Conservation (phyloP, 1,140 invertebrate genomes). For the Atopsyche davidsoni region DNA sequence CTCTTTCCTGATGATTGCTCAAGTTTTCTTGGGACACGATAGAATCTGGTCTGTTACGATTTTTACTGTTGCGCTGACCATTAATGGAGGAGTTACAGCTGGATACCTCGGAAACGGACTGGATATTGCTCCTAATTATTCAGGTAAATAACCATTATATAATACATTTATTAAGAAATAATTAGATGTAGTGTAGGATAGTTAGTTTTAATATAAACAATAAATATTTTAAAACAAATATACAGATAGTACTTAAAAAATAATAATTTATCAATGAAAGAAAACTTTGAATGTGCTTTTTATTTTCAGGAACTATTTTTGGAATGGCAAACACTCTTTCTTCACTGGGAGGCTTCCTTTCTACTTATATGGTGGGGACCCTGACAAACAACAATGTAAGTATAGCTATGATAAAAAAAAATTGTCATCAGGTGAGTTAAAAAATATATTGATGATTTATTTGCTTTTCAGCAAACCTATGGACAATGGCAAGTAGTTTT, state of each 20-base stretch:
- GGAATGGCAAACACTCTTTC: slow-evolving; percentile 86
- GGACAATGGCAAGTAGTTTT: slow-evolving; percentile 80
- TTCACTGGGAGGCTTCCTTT: slow-evolving; percentile 81
- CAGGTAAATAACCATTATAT: slow-evolving; percentile 48
- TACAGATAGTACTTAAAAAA: background rate
- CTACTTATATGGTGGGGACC: slow-evolving; percentile 75
- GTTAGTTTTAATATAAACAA: too few relatives aligned
- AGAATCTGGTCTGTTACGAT: slow-evolving; percentile 63
- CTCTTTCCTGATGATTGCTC: slow-evolving; percentile 62
- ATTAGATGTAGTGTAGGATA: too few relatives aligned
- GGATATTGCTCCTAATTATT: slow-evolving; percentile 86
- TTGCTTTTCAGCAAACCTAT: slow-evolving; percentile 58
- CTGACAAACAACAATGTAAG: slow-evolving; percentile 69
- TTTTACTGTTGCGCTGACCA: slow-evolving; percentile 70
- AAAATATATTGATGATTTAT: slow-evolving; percentile 2
- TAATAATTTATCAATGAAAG: slow-evolving; percentile 11
- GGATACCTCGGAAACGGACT: slow-evolving; percentile 84
- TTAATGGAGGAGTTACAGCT: slow-evolving; percentile 79
- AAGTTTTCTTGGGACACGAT: slow-evolving; percentile 63
- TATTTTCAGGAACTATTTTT: slow-evolving; percentile 66
- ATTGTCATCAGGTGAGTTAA: background rate
- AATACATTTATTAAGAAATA: too few relatives aligned
- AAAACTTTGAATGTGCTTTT: too few relatives aligned
- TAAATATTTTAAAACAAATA: too few relatives aligned
- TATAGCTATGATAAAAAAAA: slow-evolving; percentile 15